A percentile compares a stretch with the other conserved stretches of the same genome.
Conservation (phyloP, 2,113 vertebrate species). For the Coracopsis vasa region DNA sequence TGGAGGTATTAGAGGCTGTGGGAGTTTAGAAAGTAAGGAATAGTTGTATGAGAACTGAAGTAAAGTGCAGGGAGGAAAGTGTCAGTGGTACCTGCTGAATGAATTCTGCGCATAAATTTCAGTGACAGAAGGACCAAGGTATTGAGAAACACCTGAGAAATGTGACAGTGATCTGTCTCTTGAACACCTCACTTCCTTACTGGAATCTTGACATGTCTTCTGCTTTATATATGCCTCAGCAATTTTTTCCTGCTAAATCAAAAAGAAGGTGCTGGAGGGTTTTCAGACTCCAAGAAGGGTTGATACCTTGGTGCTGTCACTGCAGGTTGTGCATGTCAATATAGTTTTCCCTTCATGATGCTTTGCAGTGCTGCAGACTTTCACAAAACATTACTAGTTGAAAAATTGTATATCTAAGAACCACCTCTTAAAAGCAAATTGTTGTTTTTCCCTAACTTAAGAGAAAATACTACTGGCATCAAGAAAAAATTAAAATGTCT, state of each 20-base stretch:
- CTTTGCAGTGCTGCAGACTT: background rate
- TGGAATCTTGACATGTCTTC: background rate
- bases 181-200: background rate
- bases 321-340: background rate
- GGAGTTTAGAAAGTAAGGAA: background rate
- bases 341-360: accelerated
- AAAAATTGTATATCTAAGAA: background rate
- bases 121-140: background rate
- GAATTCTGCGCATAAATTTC: background rate
- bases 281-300: background rate
- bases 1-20: background rate
- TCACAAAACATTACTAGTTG: background rate
- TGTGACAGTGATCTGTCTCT: background rate
- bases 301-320: background rate
- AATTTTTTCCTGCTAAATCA: background rate
- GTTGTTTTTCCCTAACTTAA: background rate
- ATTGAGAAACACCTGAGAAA: background rate
- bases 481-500: background rate
- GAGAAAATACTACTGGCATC: background rate
- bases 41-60: background rate
- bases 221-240: background rate
- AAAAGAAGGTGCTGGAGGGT: background rate
- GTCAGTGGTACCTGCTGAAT: background rate
- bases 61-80: background rate
- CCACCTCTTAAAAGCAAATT: background rate